Evolutionary conservation across 2,888 invertebrate genomes (phyloP), one percentile per base, ranked within the genome.

Genomic region (Celastrina argiolus): DNA sequence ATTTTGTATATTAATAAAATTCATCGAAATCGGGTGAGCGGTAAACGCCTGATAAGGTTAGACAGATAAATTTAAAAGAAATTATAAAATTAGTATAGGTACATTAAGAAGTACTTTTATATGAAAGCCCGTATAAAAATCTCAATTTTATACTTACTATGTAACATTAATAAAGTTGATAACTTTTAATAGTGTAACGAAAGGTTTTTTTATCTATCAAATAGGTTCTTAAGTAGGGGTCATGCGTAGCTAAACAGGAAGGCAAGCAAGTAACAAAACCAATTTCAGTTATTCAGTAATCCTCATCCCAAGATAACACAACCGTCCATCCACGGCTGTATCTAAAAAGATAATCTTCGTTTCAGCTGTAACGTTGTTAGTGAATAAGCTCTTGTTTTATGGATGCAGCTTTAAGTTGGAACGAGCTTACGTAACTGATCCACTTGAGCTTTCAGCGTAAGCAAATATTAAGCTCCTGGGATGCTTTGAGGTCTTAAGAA

Each of bases 341-440:
- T 59, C 59, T 34, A 16, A 59, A 36, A 61, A 61, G 34, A 34
- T 39, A 36, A 61, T 51, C 51, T 61, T 56, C 26, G 56, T 10
- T 59, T 59, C 16, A 36, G 18, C 61, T 18, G 34, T 39, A 39
- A 16, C 18, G 39, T 39, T 39, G 61, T 39, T 39, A 39, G 39
- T 39, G 61, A 36, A 31, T 39, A 61, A 61, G 61, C 61, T 39
- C 36, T 18, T 61, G 22, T 39, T 61, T 61, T 61, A 61, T 36
- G 59, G 34, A 59, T 61, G 36, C 61, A 61, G 36, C 36, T 61
- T 61, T 39, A 61, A 39, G 59, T 31, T 31, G 61, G 39, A 61
- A 61, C 61, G 61, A 61, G 61, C 39, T 61, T 61, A 61, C 36
- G 61, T 59, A 61, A 61, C 61, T 61, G 61, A 61, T 61, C 61